A percentile compares a stretch with the other conserved stretches of the same genome.
phyloP scores from a whole-genome alignment of 2,888 invertebrate genomes.

The Atrina japonica region DNA sequence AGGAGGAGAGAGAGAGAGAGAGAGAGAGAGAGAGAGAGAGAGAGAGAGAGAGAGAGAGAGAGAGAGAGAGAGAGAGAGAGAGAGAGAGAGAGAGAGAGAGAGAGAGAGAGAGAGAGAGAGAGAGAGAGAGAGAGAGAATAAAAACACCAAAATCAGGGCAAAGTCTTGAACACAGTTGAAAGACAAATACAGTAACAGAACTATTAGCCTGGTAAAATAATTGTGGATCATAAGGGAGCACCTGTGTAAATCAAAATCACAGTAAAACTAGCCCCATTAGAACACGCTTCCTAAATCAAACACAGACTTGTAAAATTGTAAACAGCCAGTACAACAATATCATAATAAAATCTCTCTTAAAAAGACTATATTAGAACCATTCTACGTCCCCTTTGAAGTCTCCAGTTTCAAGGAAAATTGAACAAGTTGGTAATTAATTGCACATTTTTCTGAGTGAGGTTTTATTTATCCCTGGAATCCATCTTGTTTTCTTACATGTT shows the following conservation, averaged over 20 bases:
- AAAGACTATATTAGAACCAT: neutral
- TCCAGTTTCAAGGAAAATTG: constrained; percentile 25
- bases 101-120: constrained; percentile 11
- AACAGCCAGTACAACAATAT: neutral
- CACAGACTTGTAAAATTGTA: neutral
- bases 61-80: constrained; percentile 7
- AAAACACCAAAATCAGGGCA: no score
- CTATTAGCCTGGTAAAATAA: no score
- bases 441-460: neutral
- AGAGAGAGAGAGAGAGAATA: neutral
- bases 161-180: no score
- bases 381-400: constrained; percentile 10
- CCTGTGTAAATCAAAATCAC: neutral
- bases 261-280: constrained; percentile 3
- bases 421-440: constrained; percentile 18
- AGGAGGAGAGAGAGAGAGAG: neutral
- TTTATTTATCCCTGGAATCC: no score
- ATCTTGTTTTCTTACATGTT: no score
- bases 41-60: no score
- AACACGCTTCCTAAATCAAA: neutral
- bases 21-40: no score
- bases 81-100: constrained; percentile 18
- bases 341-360: no score
- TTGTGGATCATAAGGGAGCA: neutral
- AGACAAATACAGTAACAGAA: no score